A percentile compares a stretch with the other conserved stretches of the same genome.
Conservation (phyloP, 2,113 vertebrate genomes). For the Condylura cristata region DNA sequence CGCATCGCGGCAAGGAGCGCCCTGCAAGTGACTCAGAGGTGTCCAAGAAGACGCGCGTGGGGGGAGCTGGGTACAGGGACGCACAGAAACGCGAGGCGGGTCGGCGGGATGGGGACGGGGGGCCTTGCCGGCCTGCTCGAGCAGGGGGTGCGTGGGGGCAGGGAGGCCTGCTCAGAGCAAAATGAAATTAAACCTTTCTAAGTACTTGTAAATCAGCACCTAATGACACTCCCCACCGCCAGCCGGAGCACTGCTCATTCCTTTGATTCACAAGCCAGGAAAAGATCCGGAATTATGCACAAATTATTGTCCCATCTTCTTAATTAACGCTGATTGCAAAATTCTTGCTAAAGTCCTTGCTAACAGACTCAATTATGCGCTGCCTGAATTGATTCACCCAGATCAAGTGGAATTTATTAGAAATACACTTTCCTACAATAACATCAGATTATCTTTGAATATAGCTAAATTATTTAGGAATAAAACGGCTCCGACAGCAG, state of each 20-base stretch:
- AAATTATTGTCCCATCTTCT: slow-evolving; percentile 84
- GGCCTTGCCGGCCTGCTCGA: no score
- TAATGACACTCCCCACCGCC: slow-evolving; percentile 80
- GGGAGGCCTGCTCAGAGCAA: slow-evolving; percentile 77
- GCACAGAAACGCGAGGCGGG: no score
- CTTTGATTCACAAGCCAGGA: slow-evolving; percentile 83
- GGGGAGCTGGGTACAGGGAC: no score
- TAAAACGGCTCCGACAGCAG: slow-evolving; percentile 54
- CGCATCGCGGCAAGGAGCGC: no score
- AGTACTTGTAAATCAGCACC: slow-evolving; percentile 82
- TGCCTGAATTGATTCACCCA: slow-evolving; percentile 82
- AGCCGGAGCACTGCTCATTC: slow-evolving; percentile 77
- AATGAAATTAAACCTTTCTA: slow-evolving; percentile 84
- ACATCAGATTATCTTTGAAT: slow-evolving; percentile 84
- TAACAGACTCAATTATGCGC: slow-evolving; percentile 80
- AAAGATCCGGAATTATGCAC: slow-evolving; percentile 81
- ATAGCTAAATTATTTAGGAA: slow-evolving; percentile 80
- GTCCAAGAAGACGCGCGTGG: no score
- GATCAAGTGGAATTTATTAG: slow-evolving; percentile 84
- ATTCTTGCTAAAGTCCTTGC: slow-evolving; percentile 84
- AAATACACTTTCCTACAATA: slow-evolving; percentile 82
- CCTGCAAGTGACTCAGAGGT: no score
- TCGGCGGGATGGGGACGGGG: no score
- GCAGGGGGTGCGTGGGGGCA: no score
- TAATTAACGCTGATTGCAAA: slow-evolving; percentile 84